Percentiles rank a stretch among this genome's conserved stretches.
Conservation (phyloP, 2,113 vertebrate genomes). For the Peromyscus maniculatus region DNA sequence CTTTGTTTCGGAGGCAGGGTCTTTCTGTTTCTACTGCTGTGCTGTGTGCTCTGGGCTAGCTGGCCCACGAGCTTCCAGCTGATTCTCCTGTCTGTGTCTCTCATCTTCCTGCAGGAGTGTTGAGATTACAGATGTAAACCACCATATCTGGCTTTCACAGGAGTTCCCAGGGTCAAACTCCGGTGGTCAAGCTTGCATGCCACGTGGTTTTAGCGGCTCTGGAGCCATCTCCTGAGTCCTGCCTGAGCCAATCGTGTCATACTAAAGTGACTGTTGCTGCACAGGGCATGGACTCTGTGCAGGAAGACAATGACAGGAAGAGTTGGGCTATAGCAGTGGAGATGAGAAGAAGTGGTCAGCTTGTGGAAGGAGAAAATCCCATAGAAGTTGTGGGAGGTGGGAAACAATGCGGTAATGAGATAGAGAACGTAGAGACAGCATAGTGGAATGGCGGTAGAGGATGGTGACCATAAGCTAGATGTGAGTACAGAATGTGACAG, state of each 20-base stretch:
- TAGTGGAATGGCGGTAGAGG: not conserved
- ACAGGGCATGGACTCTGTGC: not conserved
- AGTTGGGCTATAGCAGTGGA: not conserved
- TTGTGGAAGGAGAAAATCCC: not conserved
- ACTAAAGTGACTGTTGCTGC: not conserved
- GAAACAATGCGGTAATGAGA: not conserved
- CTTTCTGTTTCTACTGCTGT: not conserved
- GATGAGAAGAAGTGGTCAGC: accelerated
- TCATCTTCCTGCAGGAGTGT: not conserved
- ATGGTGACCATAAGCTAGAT: not conserved
- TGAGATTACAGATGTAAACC: not conserved
- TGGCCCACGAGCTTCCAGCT: no score
- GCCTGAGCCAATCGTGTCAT: not conserved
- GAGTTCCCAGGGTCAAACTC: not conserved
- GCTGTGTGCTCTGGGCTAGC: not conserved
- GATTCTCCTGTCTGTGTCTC: not conserved
- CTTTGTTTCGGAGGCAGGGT: not conserved
- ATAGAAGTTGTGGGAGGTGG: not conserved
- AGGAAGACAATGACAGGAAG: no score
- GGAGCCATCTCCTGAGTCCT: no score
- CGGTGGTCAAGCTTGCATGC: not conserved
- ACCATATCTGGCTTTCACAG: not conserved
- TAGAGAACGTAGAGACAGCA: no score
- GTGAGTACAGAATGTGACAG: not conserved
- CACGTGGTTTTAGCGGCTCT: not conserved